Base-by-base conservation (phyloP, 2,797 vertebrate genomes). In the Hemibagrus guttatus region DNA sequence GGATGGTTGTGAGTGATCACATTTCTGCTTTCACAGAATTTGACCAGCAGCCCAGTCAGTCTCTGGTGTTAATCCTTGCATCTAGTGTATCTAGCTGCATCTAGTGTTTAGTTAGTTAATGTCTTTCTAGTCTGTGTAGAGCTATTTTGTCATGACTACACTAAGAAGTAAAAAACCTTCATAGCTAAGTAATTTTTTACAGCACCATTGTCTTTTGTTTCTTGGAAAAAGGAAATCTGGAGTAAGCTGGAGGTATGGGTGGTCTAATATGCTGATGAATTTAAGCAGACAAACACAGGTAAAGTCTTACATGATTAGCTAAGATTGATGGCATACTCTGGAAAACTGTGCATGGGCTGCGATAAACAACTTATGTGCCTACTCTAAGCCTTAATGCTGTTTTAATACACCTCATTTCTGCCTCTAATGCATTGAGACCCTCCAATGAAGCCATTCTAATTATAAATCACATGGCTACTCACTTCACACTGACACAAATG, bases 341-440 rank as follows among this genome's bases (percentile, higher is more conserved):
- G 42, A n/a, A 84, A 71, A 52, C 16, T 21, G 31, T 69, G 74
- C 28, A 28, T 63, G 54, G 82, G 86, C 39, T 71, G 64, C 5
- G 1, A 66, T 79, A 84, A 87, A 84, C 82, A 84, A 71, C 26
- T 56, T 8, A 3, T 68, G n/a, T 66, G 31, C 52, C 21, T 69
- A 61, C 82, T n/a, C 52, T 79, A 26, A 87, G 42, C 42, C 21
- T 79, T 79, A 87, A 63, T 80, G 54, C 56, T 49, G 68, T 71
- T 87, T 87, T 80, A 80, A 84, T 84, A 52, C n/a, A 71, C 21
- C 21, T 71, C 19, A 87, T 79, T 72, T 87, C n/a, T 71, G 21
- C 28, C 39, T 87, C 81, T 56, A 84, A 69, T 84, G 35, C 81
- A 87, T 42, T 19, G n/a, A 79, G 63, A 87, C 52, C 63, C 31